phyloP scores from a whole-genome alignment of 2,113 vertebrate species.

The Podiceps cristatus region DNA sequence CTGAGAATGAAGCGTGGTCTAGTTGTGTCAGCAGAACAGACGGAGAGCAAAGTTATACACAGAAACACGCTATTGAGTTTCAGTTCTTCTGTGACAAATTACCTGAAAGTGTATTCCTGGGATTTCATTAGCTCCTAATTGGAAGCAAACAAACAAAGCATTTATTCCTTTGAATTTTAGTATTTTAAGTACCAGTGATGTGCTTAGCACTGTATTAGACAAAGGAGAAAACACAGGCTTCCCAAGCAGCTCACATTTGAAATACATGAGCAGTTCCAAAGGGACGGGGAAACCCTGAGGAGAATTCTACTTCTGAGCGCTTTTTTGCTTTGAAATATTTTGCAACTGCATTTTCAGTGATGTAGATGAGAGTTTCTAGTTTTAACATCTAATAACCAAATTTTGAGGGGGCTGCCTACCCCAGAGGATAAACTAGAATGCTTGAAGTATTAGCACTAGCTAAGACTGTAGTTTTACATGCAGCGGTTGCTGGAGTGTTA shows the following conservation, averaged over 20 bases:
- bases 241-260: not conserved
- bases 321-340: slow-evolving; percentile 30
- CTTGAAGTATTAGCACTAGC: not conserved
- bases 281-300: not conserved
- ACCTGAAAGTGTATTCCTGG: not conserved
- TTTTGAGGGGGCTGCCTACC: slow-evolving; percentile 19
- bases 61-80: not conserved
- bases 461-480: not conserved
- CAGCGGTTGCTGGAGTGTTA: not conserved
- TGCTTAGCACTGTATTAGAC: not conserved
- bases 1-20: slow-evolving; percentile 35
- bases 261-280: not conserved
- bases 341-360: not conserved
- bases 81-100: slow-evolving; percentile 11
- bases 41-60: not conserved
- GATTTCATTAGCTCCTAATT: slow-evolving; percentile 52
- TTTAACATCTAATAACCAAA: not conserved
- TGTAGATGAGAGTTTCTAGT: slow-evolving; percentile 5
- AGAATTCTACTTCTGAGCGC: slow-evolving; percentile 17
- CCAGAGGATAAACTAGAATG: slow-evolving; percentile 20
- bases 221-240: not conserved
- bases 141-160: slow-evolving; percentile 38
- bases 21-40: slow-evolving; percentile 38
- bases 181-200: not conserved
- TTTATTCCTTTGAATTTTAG: slow-evolving; percentile 7